Evolutionary conservation across 2,113 vertebrate species (phyloP).

Genomic region (Osmerus eperlanus): DNA sequence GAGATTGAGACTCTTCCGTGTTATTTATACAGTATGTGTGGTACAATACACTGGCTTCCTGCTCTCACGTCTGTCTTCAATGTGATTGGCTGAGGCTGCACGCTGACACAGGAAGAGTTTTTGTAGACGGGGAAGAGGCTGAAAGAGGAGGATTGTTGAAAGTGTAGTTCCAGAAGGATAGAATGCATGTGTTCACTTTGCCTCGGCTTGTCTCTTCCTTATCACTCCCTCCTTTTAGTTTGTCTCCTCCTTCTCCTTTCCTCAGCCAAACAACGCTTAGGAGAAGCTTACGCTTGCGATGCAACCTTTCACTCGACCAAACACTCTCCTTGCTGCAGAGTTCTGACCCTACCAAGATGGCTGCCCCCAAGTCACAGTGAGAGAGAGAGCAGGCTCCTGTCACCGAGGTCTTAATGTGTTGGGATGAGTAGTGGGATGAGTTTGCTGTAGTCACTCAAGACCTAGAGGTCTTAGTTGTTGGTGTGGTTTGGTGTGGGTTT

Average conservation of each 20-base stretch:
- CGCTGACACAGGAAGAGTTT: constrained; percentile 27
- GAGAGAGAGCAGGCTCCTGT: too few species aligned
- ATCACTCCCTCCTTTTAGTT: background rate
- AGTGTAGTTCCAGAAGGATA: background rate
- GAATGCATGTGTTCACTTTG: background rate
- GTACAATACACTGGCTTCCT: constrained; percentile 86
- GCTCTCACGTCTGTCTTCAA: constrained; percentile 58
- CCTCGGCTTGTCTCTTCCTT: background rate
- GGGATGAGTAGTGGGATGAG: background rate
- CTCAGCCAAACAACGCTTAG: too few species aligned
- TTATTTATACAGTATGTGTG: constrained; percentile 86
- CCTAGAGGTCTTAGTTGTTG: background rate
- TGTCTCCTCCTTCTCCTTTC: background rate
- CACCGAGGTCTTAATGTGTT: background rate
- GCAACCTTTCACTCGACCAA: too few species aligned
- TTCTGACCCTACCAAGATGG: too few species aligned
- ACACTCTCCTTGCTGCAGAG: too few species aligned
- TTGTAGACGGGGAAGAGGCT: constrained; percentile 16
- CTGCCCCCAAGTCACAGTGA: too few species aligned
- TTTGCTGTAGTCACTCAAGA: too few species aligned
- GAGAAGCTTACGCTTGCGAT: too few species aligned
- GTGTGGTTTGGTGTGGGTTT: background rate
- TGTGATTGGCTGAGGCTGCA: constrained; percentile 28
- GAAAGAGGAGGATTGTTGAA: background rate
- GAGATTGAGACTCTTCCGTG: constrained; percentile 36